Evolutionary conservation across 2,888 invertebrate species (phyloP).

Genomic region (Drosophila lutescens): DNA sequence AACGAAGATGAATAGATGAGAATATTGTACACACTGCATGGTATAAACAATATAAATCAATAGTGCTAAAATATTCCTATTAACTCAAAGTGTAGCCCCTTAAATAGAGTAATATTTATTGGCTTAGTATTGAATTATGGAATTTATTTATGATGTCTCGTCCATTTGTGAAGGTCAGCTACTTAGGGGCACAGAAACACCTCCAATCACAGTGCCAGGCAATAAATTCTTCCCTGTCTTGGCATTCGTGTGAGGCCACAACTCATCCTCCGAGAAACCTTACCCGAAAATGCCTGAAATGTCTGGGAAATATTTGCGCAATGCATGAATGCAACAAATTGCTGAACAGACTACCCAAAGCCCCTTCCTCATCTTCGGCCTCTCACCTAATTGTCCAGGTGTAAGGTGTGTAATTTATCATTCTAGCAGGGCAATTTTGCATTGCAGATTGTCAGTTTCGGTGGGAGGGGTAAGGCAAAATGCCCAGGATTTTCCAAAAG

Average conservation of each 20-base stretch:
- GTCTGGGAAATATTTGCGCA: constrained; percentile 64
- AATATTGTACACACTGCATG: not conserved
- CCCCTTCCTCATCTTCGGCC: constrained; percentile 3
- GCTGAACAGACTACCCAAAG: constrained; percentile 30
- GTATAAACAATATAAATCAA: not conserved
- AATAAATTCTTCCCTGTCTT: constrained; percentile 33
- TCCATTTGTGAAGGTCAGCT: not conserved
- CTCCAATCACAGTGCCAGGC: constrained; percentile 13
- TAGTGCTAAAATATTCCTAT: not conserved
- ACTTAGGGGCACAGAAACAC: constrained; percentile 7
- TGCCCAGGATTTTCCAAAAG: not conserved
- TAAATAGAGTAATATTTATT: not conserved
- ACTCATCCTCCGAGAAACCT: not conserved
- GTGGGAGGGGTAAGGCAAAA: not conserved
- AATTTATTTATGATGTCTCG: not conserved
- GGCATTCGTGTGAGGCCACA: constrained; percentile 15
- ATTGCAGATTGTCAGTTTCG: constrained; percentile 59
- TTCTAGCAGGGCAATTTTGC: constrained; percentile 58
- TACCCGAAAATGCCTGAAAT: constrained; percentile 45
- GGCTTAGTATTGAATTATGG: not conserved
- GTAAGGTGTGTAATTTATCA: constrained; percentile 74
- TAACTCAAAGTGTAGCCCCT: not conserved
- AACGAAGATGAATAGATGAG: constrained; percentile 3
- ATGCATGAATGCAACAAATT: constrained; percentile 64
- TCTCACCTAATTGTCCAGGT: constrained; percentile 22